phyloP scores from a whole-genome alignment of 1,140 invertebrate species.

The Magallana gigas region DNA sequence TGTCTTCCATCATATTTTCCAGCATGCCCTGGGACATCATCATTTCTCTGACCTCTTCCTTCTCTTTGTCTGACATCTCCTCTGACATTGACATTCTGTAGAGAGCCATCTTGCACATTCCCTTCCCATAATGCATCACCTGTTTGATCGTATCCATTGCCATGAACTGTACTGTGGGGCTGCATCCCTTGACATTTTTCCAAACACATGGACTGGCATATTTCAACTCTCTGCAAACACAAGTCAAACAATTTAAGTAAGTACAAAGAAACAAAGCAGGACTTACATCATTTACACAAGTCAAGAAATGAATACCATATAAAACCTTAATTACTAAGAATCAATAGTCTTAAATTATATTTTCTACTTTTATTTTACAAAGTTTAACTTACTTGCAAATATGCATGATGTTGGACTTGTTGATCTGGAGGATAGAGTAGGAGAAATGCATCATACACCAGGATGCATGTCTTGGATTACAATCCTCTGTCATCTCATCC shows the following conservation, averaged over 20 bases:
- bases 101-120: background rate
- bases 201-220: slow-evolving; percentile 6
- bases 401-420: background rate
- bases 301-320: no score
- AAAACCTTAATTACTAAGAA: no score
- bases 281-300: no score
- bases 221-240: background rate
- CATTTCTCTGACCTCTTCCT: background rate
- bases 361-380: no score
- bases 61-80: background rate
- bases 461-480: background rate
- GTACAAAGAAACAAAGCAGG: no score
- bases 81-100: background rate
- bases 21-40: background rate
- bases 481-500: background rate
- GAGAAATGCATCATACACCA: slow-evolving; percentile 22
- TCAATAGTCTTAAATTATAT: no score
- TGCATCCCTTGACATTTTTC: slow-evolving; percentile 1
- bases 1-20: background rate
- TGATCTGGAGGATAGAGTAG: background rate
- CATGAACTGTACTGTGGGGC: background rate
- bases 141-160: background rate
- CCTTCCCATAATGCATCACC: background rate
- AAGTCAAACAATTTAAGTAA: no score
- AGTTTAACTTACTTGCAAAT: background rate